A percentile compares a stretch with the other conserved stretches of the same genome.
Conservation (phyloP, 2,113 vertebrate genomes). For the Blennius ocellaris region DNA sequence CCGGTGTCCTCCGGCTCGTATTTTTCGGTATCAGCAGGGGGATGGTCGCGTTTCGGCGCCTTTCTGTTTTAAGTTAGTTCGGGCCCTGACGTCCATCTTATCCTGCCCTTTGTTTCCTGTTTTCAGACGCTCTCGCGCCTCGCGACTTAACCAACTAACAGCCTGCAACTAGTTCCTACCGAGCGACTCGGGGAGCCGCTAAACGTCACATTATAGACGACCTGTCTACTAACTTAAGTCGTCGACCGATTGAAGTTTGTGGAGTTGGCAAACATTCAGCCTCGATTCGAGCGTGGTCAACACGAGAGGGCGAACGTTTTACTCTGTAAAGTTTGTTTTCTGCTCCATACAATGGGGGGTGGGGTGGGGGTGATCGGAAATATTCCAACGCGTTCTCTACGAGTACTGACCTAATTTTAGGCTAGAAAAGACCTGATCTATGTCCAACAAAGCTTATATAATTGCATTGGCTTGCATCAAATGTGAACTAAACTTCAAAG, state of each 20-base stretch:
- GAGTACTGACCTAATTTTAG: no score
- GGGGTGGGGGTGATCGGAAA: no score
- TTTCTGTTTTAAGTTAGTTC: slow-evolving; percentile 73
- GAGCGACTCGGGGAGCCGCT: no score
- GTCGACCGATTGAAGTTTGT: slow-evolving; percentile 17
- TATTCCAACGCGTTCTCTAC: no score
- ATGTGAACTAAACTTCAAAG: no score
- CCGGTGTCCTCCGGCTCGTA: slow-evolving; percentile 26
- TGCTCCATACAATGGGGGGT: no score
- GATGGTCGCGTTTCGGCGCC: slow-evolving; percentile 23
- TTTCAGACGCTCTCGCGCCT: slow-evolving; percentile 76
- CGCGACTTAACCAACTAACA: slow-evolving; percentile 64
- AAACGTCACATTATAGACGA: no score
- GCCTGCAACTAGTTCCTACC: slow-evolving; percentile 26
- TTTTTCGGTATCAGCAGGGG: slow-evolving; percentile 7
- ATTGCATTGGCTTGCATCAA: no score
- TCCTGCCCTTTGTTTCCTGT: slow-evolving; percentile 82
- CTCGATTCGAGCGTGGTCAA: slow-evolving; percentile 13
- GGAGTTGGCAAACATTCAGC: slow-evolving; percentile 15
- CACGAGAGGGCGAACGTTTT: not conserved
- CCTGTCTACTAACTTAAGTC: not conserved
- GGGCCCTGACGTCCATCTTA: slow-evolving; percentile 80
- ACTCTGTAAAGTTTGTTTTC: not conserved
- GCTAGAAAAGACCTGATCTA: no score
- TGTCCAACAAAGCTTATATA: no score